Base-by-base conservation (phyloP, 2,113 vertebrate genomes). In the Calyptommatus sinebrachiatus region DNA sequence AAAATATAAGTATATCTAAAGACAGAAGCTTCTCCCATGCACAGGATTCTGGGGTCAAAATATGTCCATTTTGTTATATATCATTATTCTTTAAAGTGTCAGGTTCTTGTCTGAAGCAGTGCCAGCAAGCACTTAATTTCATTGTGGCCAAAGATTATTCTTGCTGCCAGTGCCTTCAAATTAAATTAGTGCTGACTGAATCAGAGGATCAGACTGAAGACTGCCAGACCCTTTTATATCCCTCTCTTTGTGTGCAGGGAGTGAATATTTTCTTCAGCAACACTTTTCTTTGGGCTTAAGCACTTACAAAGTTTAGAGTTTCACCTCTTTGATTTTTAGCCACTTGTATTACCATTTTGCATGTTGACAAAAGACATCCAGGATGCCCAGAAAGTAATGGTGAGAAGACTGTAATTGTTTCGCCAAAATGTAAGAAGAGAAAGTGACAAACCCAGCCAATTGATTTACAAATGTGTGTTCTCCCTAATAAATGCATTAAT, bases 401-500 rank as follows among this genome's bases (percentile, higher is more conserved):
- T 79, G 46, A 11, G 22, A 22, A 76, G 53, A 20, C 28, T n/a
- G 48, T 48, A 76, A 85, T 10, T 29, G 65, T 82, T 88, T 69
- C 82, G 81, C 79, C 79, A 79, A 81, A 35, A 69, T 72, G 78
- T 69, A 61, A 73, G 63, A 63, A 48, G 84, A 83, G 66, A 87
- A 48, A 8, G 20, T 41, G 11, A 86, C 61, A 66, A 80, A 78
- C 70, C 68, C 80, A 83, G 22, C 16, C n/a, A 71, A 86, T 84
- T 72, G 35, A 86, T 90, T 86, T 75, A 45, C 86, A 88, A 29
- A 65, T 84, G 70, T 84, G 70, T 78, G 61, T 76, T 89, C 84
- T 84, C 76, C 87, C 85, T 90, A 87, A 89, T 81, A 83, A 88
- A 83, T 89, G 78, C 85, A 88, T 90, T 91, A 92, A 91, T 91